Conservation (phyloP, 2,888 invertebrate genomes). For the Acanthacorydalis orientalis region DNA sequence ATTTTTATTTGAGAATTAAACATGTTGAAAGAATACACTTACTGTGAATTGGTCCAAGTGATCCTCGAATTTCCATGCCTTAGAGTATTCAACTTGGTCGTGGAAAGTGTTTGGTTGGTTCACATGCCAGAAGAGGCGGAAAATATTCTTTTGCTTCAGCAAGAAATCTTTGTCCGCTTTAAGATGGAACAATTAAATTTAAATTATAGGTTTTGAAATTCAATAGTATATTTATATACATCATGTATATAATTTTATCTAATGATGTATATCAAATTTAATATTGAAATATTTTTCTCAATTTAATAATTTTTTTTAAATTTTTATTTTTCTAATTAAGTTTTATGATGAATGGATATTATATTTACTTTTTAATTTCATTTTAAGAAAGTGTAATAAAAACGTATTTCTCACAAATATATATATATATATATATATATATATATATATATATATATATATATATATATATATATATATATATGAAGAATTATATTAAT, state of each 20-base stretch:
- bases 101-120: constrained; percentile 40
- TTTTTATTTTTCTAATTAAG: too few species aligned
- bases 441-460: not conserved
- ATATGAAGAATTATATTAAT: not conserved
- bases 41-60: constrained; percentile 39
- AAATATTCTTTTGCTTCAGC: constrained; percentile 35
- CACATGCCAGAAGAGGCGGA: constrained; percentile 41
- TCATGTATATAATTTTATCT: too few species aligned
- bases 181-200: constrained; percentile 7
- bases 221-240: too few species aligned
- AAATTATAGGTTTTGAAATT: not conserved
- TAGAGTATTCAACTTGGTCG: constrained; percentile 36
- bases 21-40: constrained; percentile 12
- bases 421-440: too few species aligned
- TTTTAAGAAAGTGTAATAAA: too few species aligned
- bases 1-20: too few species aligned
- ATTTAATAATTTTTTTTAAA: too few species aligned
- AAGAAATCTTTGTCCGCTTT: constrained; percentile 37
- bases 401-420: too few species aligned
- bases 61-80: constrained; percentile 37
- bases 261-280: too few species aligned
- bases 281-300: too few species aligned
- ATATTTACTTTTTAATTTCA: too few species aligned
- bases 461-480: not conserved
- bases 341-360: too few species aligned